phyloP scores from a whole-genome alignment of 2,113 vertebrate species.

The Indicator maculatus region DNA sequence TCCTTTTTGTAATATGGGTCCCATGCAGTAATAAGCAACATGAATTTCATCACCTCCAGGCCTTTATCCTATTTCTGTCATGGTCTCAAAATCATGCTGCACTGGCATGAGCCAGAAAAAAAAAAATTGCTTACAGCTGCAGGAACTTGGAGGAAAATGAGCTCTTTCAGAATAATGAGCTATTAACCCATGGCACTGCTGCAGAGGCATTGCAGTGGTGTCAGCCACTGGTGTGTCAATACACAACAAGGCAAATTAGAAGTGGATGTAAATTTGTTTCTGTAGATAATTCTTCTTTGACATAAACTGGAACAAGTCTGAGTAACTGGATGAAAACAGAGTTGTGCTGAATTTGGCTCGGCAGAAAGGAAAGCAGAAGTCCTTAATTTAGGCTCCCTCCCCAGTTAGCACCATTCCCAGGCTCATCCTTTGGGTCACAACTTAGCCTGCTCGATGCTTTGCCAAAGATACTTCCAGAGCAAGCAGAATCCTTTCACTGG shows the following conservation, averaged over 20 bases:
- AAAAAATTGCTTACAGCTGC: constrained; percentile 63
- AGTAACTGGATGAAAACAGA: constrained; percentile 55
- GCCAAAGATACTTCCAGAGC: neutral
- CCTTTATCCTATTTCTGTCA: constrained; percentile 40
- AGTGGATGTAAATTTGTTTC: constrained; percentile 27
- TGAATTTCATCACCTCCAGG: constrained; percentile 17
- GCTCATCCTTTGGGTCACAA: neutral
- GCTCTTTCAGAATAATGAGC: constrained; percentile 62
- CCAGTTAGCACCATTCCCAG: constrained; percentile 17
- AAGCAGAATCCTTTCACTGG: neutral
- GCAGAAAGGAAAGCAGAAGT: constrained; percentile 16
- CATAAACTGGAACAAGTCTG: constrained; percentile 45
- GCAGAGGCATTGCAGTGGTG: constrained; percentile 48
- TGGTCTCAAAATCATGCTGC: constrained; percentile 29
- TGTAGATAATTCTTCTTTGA: constrained; percentile 31
- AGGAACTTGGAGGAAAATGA: constrained; percentile 52
- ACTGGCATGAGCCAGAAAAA: constrained; percentile 26
- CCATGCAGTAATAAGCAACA: constrained; percentile 2
- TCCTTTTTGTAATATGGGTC: neutral
- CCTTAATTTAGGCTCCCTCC: constrained; percentile 29
- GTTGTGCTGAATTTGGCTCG: neutral
- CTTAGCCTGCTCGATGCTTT: neutral
- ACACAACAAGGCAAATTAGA: constrained; percentile 45
- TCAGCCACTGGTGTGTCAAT: constrained; percentile 45
- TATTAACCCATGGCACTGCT: constrained; percentile 55